These are phyloP conservation scores for Channa argus DNA, from an alignment of 2,113 vertebrate species.

Conservation along the genomic window DNA sequence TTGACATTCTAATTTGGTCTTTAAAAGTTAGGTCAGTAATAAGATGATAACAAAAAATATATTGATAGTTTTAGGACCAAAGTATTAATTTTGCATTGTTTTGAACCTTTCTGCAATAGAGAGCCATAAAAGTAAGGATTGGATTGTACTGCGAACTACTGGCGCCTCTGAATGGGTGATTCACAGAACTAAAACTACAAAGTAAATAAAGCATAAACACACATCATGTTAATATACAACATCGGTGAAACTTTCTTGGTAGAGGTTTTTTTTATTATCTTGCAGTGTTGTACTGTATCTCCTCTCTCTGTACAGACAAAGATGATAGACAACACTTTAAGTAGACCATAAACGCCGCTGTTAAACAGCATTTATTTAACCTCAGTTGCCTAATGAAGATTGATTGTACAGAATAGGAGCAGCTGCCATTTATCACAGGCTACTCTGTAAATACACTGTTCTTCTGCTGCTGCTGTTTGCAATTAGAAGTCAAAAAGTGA, in stretches of 20 bases:
- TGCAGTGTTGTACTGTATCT: slow-evolving; percentile 10
- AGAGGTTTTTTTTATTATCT: slow-evolving; percentile 9
- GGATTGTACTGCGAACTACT: slow-evolving; percentile 14
- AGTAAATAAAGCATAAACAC: slow-evolving; percentile 47
- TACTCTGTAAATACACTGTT: slow-evolving; percentile 30
- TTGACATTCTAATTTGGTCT: not conserved
- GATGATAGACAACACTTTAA: slow-evolving; percentile 68
- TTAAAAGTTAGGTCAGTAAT: slow-evolving; percentile 5
- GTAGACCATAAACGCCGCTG: slow-evolving; percentile 60
- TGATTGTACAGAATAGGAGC: slow-evolving; percentile 39
- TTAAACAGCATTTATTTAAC: slow-evolving; percentile 64
- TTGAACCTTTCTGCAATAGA: not conserved
- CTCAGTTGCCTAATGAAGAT: slow-evolving; percentile 61
- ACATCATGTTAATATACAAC: too few species aligned
- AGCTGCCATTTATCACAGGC: slow-evolving; percentile 36
- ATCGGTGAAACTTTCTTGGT: slow-evolving; percentile 41
- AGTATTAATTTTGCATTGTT: slow-evolving; percentile 26
- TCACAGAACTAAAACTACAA: slow-evolving; percentile 40
- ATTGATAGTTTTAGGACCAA: not conserved
- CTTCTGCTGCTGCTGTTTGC: slow-evolving; percentile 16
- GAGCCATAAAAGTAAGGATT: not conserved
- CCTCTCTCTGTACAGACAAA: slow-evolving; percentile 37
- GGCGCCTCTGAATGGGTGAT: slow-evolving; percentile 9
- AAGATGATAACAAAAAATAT: not conserved
- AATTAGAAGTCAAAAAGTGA: slow-evolving; percentile 39